These are phyloP conservation scores for Ashinkailepas kermadecensis DNA, from an alignment of 2,888 invertebrate genomes.

Conservation along the genomic window DNA sequence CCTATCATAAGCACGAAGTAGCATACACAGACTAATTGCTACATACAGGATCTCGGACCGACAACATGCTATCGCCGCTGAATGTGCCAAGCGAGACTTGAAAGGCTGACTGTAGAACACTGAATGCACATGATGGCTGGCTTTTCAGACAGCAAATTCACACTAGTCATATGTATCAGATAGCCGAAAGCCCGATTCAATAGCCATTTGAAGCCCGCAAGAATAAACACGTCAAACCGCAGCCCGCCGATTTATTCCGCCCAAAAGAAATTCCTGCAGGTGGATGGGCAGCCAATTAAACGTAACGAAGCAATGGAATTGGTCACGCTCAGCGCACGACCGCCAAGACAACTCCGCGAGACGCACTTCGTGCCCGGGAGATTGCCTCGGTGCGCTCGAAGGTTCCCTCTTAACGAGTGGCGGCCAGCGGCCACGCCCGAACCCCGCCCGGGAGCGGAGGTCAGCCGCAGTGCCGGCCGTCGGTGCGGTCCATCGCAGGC, in stretches of 20 bases:
- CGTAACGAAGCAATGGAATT: neutral
- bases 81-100: too few relatives aligned
- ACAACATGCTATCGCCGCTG: too few relatives aligned
- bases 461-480: too few relatives aligned
- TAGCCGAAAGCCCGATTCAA: neutral
- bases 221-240: neutral
- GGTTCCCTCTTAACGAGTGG: neutral
- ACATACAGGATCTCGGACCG: too few relatives aligned
- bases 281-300: neutral
- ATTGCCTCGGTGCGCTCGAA: neutral
- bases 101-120: too few relatives aligned
- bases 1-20: too few relatives aligned
- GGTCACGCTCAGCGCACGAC: neutral
- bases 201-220: neutral
- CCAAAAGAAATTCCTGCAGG: neutral
- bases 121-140: too few relatives aligned
- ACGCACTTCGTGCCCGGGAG: neutral
- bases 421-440: neutral
- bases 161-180: too few relatives aligned
- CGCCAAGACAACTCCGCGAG: neutral
- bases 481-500: too few relatives aligned
- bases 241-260: neutral
- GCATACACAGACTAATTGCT: too few relatives aligned
- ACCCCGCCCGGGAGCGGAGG: neutral
- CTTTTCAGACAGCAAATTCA: too few relatives aligned